A percentile compares a stretch with the other conserved stretches of the same genome.
Conservation (phyloP, 1,140 invertebrate genomes). For the Drosophila arizonae region DNA sequence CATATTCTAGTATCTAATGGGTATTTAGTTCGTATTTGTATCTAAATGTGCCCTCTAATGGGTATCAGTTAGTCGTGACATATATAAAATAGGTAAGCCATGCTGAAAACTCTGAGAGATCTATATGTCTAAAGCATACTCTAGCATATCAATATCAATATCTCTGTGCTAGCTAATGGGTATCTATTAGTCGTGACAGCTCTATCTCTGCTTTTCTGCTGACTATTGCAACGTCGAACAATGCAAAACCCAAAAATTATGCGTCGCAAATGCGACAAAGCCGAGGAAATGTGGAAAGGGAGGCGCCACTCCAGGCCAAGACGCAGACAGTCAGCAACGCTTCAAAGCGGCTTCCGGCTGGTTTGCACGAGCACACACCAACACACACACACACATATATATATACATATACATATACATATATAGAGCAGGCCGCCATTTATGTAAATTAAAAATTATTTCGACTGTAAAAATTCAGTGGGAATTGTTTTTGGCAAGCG, state of each 20-base stretch:
- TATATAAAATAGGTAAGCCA: too few species aligned
- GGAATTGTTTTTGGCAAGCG: constrained; percentile 76
- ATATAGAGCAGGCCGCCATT: constrained; percentile 57
- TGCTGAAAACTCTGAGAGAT: too few species aligned
- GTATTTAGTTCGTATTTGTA: too few species aligned
- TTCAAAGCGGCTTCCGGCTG: constrained; percentile 45
- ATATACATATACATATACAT: constrained; percentile 5
- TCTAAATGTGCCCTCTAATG: neutral
- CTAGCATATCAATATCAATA: neutral
- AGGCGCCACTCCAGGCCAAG: constrained; percentile 28
- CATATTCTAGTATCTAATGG: too few species aligned
- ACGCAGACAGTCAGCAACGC: constrained; percentile 22
- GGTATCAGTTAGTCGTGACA: constrained; percentile 9
- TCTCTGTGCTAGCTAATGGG: neutral
- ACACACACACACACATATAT: constrained; percentile 35
- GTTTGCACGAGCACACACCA: constrained; percentile 27
- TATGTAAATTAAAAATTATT: constrained; percentile 81
- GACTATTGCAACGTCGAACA: constrained; percentile 34
- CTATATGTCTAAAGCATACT: too few species aligned
- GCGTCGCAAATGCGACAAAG: constrained; percentile 51
- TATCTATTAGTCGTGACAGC: constrained; percentile 5
- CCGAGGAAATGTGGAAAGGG: constrained; percentile 20
- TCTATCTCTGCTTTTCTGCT: constrained; percentile 12
- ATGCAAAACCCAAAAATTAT: constrained; percentile 54
- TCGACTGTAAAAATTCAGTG: constrained; percentile 74